Evolutionary conservation across 1,140 invertebrate species (phyloP).

Genomic region (Samia ricini): DNA sequence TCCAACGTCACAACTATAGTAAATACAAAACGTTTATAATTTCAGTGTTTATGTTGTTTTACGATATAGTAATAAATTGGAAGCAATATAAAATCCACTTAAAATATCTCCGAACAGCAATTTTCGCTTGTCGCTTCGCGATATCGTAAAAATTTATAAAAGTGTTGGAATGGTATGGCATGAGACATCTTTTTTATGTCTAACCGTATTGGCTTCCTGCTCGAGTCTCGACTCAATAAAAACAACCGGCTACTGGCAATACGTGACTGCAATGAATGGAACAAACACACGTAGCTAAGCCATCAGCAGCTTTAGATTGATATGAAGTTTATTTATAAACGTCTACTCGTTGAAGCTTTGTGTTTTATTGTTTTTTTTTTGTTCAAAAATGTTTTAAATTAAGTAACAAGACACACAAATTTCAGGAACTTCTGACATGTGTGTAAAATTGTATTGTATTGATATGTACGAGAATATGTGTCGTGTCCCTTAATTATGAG

Average conservation of each 20-base stretch:
- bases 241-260: constrained; percentile 19
- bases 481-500: no score
- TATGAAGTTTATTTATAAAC: constrained; percentile 22
- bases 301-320: constrained; percentile 9
- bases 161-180: neutral
- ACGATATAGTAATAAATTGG: no score
- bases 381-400: no score
- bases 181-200: neutral
- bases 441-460: no score
- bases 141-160: neutral
- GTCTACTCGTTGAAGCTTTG: neutral
- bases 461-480: no score
- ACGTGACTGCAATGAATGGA: constrained; percentile 39
- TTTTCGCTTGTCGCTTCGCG: neutral
- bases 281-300: constrained; percentile 10
- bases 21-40: no score
- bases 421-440: no score
- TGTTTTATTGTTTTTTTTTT: neutral
- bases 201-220: neutral
- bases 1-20: no score
- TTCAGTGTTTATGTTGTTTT: no score
- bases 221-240: constrained; percentile 4
- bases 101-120: neutral
- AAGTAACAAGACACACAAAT: no score
- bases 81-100: no score